These are phyloP conservation scores for Rissa tridactyla DNA, from an alignment of 2,113 vertebrate genomes.

Conservation along the genomic window DNA sequence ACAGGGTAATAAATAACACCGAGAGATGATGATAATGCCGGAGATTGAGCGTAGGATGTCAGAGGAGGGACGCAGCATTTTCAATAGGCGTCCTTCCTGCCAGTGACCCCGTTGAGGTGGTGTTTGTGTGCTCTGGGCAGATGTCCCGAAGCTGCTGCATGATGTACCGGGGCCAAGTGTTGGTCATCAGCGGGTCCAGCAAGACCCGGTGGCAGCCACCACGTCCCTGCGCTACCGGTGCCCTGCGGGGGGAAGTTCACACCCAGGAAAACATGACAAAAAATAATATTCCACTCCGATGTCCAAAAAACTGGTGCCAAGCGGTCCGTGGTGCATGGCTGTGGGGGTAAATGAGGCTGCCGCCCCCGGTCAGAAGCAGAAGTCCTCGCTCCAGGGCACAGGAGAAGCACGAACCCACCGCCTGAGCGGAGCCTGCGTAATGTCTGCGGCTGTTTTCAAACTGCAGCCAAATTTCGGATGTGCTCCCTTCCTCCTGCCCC, in stretches of 20 bases:
- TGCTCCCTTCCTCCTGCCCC: not conserved
- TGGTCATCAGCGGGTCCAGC: not conserved
- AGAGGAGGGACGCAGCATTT: not conserved
- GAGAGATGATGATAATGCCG: not conserved
- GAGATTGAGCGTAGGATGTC: not conserved
- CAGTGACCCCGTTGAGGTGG: rapidly evolving
- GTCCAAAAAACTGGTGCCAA: too few species aligned
- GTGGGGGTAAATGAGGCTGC: not conserved
- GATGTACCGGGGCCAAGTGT: not conserved
- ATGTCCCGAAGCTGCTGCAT: not conserved
- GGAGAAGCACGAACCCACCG: not conserved
- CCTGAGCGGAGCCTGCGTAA: not conserved
- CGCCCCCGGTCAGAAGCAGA: not conserved
- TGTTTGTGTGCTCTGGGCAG: not conserved
- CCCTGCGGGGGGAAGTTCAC: not conserved
- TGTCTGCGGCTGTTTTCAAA: rapidly evolving
- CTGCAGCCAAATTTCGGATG: not conserved
- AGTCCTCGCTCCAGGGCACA: not conserved
- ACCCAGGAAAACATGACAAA: not conserved
- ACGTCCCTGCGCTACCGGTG: rapidly evolving
- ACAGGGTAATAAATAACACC: not conserved
- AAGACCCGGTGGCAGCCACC: not conserved
- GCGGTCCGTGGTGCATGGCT: not conserved
- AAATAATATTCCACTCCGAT: not conserved
- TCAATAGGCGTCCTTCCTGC: not conserved